Conservation (phyloP, 2,888 invertebrate species). For the Orthosia gothica region DNA sequence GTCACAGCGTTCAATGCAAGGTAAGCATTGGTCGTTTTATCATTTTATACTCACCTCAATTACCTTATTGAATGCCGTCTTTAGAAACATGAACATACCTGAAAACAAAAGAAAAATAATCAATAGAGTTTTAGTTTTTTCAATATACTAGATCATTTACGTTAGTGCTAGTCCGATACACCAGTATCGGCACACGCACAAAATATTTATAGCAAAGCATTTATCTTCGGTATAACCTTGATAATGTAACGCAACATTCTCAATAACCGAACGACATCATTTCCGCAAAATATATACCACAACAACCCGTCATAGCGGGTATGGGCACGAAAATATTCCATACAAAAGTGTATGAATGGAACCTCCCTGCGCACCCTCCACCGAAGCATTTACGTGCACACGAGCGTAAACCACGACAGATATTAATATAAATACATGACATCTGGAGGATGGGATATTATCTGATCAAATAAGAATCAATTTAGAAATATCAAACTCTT, state of each 20-base stretch:
- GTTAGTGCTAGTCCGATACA: background rate
- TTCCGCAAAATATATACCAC: slow-evolving; percentile 17
- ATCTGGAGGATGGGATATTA: slow-evolving; percentile 12
- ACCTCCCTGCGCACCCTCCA: background rate
- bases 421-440: slow-evolving; percentile 65
- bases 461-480: slow-evolving; percentile 42
- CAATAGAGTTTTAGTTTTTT: background rate
- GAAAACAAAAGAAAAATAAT: slow-evolving; percentile 24
- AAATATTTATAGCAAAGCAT: background rate
- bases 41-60: slow-evolving; percentile 16
- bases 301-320: slow-evolving; percentile 18
- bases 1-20: slow-evolving; percentile 2
- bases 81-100: slow-evolving; percentile 42
- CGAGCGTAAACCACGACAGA: slow-evolving; percentile 59
- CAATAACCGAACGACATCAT: background rate
- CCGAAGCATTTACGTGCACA: slow-evolving; percentile 56
- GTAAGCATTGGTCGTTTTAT: background rate
- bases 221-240: background rate
- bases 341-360: slow-evolving; percentile 54
- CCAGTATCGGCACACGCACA: background rate
- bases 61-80: background rate
- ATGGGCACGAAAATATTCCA: slow-evolving; percentile 43
- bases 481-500: slow-evolving; percentile 9
- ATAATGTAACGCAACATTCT: background rate
- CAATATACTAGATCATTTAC: background rate